Evolutionary conservation across 1,140 invertebrate species (phyloP).

Genomic region (Lepidotrigona ventralis): DNA sequence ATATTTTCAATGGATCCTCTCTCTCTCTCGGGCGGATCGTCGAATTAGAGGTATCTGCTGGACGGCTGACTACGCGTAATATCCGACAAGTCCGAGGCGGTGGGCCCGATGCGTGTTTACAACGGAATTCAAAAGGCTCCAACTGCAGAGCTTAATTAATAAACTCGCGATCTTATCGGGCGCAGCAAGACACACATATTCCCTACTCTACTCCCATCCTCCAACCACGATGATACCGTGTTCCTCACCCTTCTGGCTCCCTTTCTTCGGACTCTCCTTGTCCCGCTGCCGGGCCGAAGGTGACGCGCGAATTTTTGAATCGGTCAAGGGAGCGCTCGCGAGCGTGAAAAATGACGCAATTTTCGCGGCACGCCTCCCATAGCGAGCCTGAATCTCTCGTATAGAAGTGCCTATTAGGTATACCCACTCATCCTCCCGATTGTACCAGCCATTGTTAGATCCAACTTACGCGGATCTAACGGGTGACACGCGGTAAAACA

Average conservation of each 20-base stretch:
- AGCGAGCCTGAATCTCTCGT: slow-evolving; percentile 60
- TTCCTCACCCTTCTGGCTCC: background rate
- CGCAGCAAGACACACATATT: slow-evolving; percentile 58
- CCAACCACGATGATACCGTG: background rate
- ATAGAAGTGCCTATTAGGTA: slow-evolving; percentile 63
- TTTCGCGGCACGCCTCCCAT: slow-evolving; percentile 67
- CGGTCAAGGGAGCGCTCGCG: slow-evolving; percentile 38
- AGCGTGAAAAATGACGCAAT: slow-evolving; percentile 68
- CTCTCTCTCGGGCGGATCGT: slow-evolving; percentile 1
- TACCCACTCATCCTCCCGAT: slow-evolving; percentile 38
- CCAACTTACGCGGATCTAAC: slow-evolving; percentile 49
- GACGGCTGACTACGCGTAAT: slow-evolving; percentile 3
- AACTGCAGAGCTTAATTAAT: slow-evolving; percentile 62
- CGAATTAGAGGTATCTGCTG: slow-evolving; percentile 21
- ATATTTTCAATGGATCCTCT: background rate
- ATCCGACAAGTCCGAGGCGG: slow-evolving; percentile 23
- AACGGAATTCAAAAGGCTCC: slow-evolving; percentile 46
- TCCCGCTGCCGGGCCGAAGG: slow-evolving; percentile 14
- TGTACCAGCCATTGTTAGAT: slow-evolving; percentile 35
- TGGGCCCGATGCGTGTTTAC: slow-evolving; percentile 39
- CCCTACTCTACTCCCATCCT: slow-evolving; percentile 22
- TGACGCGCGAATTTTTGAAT: slow-evolving; percentile 61
- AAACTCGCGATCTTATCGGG: slow-evolving; percentile 66
- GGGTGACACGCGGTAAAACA: slow-evolving; percentile 21
- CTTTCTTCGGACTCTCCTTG: slow-evolving; percentile 1